A percentile compares a stretch with the other conserved stretches of the same genome.
phyloP scores from a whole-genome alignment of 2,888 invertebrate species.

The Melanotus villosus region DNA sequence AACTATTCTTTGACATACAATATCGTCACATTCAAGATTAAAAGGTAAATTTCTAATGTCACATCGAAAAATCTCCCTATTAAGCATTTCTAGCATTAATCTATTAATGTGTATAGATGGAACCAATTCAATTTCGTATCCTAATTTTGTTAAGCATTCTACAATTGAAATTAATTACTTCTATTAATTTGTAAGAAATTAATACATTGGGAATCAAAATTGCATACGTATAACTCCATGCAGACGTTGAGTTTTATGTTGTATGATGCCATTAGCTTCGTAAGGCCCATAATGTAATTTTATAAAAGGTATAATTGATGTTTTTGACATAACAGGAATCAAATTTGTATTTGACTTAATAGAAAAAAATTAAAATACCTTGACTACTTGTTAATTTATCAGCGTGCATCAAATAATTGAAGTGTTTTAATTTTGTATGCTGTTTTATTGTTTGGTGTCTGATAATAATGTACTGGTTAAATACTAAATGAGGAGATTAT shows the following conservation, averaged over 20 bases:
- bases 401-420: no score
- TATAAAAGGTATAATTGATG: conserved; percentile 38
- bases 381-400: no score
- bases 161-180: conserved; percentile 6
- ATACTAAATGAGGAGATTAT: no score
- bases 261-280: conserved; percentile 60
- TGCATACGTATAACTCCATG: conserved; percentile 58
- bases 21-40: conserved; percentile 59
- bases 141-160: conserved; percentile 43
- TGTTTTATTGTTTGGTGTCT: no score
- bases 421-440: no score
- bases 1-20: conserved; percentile 56
- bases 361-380: no score
- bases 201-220: conserved; percentile 7
- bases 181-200: background rate
- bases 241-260: conserved; percentile 61
- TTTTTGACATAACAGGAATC: no score
- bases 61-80: conserved; percentile 59
- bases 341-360: no score
- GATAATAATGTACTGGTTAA: no score
- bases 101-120: conserved; percentile 58
- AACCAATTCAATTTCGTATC: conserved; percentile 57
- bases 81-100: conserved; percentile 58
- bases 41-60: conserved; percentile 61
- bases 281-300: conserved; percentile 63